These are phyloP conservation scores for Euphydryas editha DNA, from an alignment of 2,888 invertebrate species.

Conservation along the genomic window DNA sequence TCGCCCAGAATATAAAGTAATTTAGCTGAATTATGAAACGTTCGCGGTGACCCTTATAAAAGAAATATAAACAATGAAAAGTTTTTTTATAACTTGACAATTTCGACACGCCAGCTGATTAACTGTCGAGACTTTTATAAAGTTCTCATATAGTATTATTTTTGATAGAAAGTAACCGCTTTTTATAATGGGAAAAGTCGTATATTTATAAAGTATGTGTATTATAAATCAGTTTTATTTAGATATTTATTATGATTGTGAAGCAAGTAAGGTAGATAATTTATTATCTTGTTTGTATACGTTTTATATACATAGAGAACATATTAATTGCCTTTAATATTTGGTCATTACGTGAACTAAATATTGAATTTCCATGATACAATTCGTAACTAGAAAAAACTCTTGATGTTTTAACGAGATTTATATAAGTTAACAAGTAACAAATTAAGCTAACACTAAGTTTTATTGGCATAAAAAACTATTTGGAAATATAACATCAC, in stretches of 20 bases:
- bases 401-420: too few species aligned
- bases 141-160: constrained; percentile 6
- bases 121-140: constrained; percentile 3
- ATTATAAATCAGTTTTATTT: constrained; percentile 3
- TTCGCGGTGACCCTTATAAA: constrained; percentile 52
- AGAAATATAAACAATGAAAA: constrained; percentile 59
- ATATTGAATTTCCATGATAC: too few species aligned
- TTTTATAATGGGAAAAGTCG: constrained; percentile 3
- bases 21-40: constrained; percentile 65
- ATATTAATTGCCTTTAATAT: neutral
- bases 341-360: neutral
- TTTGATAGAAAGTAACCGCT: constrained; percentile 8
- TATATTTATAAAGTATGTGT: neutral
- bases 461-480: too few species aligned
- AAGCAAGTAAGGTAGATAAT: neutral
- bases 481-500: too few species aligned
- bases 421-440: too few species aligned
- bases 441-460: too few species aligned
- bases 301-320: neutral
- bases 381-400: too few species aligned
- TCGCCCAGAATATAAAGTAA: constrained; percentile 64
- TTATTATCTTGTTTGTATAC: neutral
- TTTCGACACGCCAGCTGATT: constrained; percentile 21
- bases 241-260: neutral
- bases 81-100: constrained; percentile 49